phyloP scores from a whole-genome alignment of 1,140 invertebrate species.

The Drosophila truncata region DNA sequence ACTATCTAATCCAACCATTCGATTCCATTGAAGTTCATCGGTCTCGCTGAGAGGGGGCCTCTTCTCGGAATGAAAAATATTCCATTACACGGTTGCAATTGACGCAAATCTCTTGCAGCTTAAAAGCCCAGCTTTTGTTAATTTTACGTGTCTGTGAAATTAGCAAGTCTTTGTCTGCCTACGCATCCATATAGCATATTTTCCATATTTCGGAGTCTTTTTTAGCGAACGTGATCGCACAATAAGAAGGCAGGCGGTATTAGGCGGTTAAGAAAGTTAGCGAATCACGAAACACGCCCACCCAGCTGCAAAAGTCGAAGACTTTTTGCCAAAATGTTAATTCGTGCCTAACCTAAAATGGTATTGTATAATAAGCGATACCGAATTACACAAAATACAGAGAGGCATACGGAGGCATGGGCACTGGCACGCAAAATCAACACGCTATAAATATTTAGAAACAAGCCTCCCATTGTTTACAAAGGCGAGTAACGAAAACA shows the following conservation, averaged over 20 bases:
- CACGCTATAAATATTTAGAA: slow-evolving; percentile 74
- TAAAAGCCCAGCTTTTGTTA: slow-evolving; percentile 11
- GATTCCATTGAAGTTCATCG: not conserved
- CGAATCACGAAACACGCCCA: slow-evolving; percentile 28
- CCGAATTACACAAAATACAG: slow-evolving; percentile 48
- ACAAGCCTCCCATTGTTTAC: slow-evolving; percentile 75
- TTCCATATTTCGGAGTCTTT: slow-evolving; percentile 3
- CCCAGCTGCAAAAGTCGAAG: slow-evolving; percentile 18
- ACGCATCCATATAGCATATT: slow-evolving; percentile 24
- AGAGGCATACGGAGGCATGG: not conserved
- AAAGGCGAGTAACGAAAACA: slow-evolving; percentile 46
- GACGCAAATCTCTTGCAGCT: slow-evolving; percentile 40
- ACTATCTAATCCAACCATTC: not conserved
- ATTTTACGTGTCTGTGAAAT: slow-evolving; percentile 60
- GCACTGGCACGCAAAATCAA: slow-evolving; percentile 39
- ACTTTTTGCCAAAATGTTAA: slow-evolving; percentile 37
- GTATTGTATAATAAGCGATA: slow-evolving; percentile 69
- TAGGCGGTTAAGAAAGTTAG: slow-evolving; percentile 45
- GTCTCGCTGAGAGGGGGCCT: too few species aligned
- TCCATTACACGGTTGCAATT: slow-evolving; percentile 54
- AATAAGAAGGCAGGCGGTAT: slow-evolving; percentile 50
- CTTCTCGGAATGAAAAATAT: slow-evolving; percentile 28
- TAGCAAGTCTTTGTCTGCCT: slow-evolving; percentile 52
- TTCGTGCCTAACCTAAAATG: slow-evolving; percentile 64
- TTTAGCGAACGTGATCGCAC: slow-evolving; percentile 62